These are phyloP conservation scores for Bombus huntii DNA, from an alignment of 1,140 invertebrate genomes.

Conservation along the genomic window DNA sequence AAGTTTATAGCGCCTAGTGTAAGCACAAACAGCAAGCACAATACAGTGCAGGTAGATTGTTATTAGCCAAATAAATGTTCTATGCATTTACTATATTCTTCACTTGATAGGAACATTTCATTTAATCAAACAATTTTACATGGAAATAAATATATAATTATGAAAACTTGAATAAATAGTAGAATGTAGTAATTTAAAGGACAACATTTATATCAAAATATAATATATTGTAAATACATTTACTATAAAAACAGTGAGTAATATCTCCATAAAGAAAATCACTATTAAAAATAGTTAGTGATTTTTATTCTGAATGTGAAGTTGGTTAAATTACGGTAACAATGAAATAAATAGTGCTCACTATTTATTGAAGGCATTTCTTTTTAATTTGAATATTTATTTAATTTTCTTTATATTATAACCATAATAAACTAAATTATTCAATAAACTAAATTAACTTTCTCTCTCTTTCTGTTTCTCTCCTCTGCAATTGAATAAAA, in stretches of 20 bases:
- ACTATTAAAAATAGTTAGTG: neutral
- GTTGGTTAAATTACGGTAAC: neutral
- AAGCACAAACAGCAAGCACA: slow-evolving; percentile 32
- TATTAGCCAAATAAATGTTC: slow-evolving; percentile 28
- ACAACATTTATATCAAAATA: neutral
- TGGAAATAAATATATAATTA: neutral
- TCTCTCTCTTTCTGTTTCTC: neutral
- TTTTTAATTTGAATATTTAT: neutral
- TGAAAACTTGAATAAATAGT: neutral
- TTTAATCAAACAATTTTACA: neutral
- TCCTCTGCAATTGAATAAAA: neutral
- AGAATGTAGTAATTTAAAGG: neutral
- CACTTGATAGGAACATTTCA: slow-evolving; percentile 20
- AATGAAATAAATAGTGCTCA: neutral
- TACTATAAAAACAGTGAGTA: neutral
- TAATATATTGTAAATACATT: neutral
- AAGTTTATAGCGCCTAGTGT: slow-evolving; percentile 53
- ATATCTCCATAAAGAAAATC: neutral
- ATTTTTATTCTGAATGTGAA: neutral
- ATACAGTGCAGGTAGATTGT: slow-evolving; percentile 23
- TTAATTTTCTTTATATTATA: neutral
- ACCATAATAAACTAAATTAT: neutral
- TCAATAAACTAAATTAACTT: neutral
- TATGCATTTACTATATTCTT: neutral
- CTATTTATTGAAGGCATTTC: neutral